Evolutionary conservation across 2,888 invertebrate species (phyloP).

Genomic region (Drosophila diplacantha): DNA sequence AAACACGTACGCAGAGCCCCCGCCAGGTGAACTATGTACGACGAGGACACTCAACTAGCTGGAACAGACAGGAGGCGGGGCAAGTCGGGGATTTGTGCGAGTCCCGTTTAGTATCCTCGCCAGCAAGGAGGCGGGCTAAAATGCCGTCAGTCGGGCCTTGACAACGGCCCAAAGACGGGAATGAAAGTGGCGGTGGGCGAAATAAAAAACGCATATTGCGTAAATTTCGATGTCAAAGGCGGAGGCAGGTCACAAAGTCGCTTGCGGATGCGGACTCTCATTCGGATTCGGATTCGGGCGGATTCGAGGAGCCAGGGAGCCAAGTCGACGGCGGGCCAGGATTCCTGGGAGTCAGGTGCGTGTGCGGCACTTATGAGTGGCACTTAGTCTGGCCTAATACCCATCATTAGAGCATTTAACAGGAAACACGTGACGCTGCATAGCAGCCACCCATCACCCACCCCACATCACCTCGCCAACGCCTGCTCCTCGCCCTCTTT

Average conservation of each 20-base stretch:
- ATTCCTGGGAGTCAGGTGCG: constrained; percentile 53
- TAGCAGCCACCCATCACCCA: constrained; percentile 20
- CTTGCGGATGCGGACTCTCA: constrained; percentile 22
- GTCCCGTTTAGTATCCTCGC: constrained; percentile 18
- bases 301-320: constrained; percentile 13
- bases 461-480: not conserved
- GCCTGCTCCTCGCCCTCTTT: not conserved
- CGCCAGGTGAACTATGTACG: constrained; percentile 32
- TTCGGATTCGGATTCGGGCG: constrained; percentile 14
- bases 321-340: constrained; percentile 7
- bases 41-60: constrained; percentile 37
- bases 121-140: constrained; percentile 14
- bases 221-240: constrained; percentile 60
- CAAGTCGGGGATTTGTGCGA: constrained; percentile 13
- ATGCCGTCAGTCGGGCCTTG: constrained; percentile 34
- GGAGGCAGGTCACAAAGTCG: constrained; percentile 43
- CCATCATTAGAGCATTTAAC: constrained; percentile 73
- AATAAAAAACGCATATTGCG: constrained; percentile 68
- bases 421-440: constrained; percentile 66
- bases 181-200: constrained; percentile 13
- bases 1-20: constrained; percentile 30
- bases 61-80: constrained; percentile 11
- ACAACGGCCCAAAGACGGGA: constrained; percentile 16
- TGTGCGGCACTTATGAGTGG: constrained; percentile 68
- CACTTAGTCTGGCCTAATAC: constrained; percentile 70